phyloP scores from a whole-genome alignment of 2,113 vertebrate species.

The Holacanthus passer region DNA sequence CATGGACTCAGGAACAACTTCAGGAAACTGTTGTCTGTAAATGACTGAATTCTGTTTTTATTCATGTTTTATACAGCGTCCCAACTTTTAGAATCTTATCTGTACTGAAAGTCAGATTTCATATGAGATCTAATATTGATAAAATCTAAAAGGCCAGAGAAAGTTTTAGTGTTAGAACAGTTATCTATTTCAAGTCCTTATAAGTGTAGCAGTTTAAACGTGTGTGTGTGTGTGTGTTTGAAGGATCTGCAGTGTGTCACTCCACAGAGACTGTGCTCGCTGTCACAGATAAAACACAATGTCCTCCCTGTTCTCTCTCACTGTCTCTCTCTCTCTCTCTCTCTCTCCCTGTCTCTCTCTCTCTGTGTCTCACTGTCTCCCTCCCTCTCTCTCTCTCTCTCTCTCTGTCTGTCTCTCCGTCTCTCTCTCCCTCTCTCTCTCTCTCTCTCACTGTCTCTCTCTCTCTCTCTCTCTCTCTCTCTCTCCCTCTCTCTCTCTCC shows the following conservation, averaged over 20 bases:
- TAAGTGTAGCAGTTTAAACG: background rate
- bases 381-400: background rate
- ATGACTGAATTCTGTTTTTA: too few relatives aligned
- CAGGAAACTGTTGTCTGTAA: too few relatives aligned
- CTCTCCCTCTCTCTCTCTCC: constrained; percentile 2
- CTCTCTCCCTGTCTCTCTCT: background rate
- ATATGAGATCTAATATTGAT: too few relatives aligned
- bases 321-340: constrained; percentile 1
- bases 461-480: too few relatives aligned
- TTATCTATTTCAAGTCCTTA: background rate
- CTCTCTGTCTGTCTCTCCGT: too few relatives aligned
- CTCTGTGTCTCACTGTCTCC: background rate
- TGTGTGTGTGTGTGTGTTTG: constrained; percentile 21
- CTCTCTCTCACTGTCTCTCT: background rate
- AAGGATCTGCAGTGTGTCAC: constrained; percentile 68
- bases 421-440: background rate
- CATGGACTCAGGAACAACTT: too few relatives aligned
- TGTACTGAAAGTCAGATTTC: too few relatives aligned
- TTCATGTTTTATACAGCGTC: too few relatives aligned
- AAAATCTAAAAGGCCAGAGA: too few relatives aligned
- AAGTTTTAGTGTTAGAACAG: too few relatives aligned
- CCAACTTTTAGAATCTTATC: too few relatives aligned
- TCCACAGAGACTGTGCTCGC: constrained; percentile 50
- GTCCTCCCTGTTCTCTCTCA: constrained; percentile 63
- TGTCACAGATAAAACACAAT: constrained; percentile 75